These are phyloP conservation scores for Stegana nigrithorax DNA, from an alignment of 2,888 invertebrate species.

Conservation along the genomic window DNA sequence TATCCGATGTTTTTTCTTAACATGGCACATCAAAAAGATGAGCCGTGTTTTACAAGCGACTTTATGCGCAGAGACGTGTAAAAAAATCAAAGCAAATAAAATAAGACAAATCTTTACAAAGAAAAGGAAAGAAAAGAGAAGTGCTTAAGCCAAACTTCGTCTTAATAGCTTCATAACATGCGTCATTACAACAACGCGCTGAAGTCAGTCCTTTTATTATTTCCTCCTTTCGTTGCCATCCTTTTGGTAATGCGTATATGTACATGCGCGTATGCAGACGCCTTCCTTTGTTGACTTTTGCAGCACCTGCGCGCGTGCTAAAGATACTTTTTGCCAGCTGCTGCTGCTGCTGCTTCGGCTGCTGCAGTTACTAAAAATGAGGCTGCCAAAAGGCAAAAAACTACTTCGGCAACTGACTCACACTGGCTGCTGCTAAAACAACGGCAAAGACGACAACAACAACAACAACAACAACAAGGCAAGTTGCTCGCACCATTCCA, in stretches of 20 bases:
- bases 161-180: slow-evolving; percentile 57
- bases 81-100: too few relatives aligned
- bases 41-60: background rate
- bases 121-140: slow-evolving; percentile 12
- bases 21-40: too few relatives aligned
- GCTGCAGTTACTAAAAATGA: background rate
- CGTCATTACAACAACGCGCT: slow-evolving; percentile 50
- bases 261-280: background rate
- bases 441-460: background rate
- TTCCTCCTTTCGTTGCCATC: background rate
- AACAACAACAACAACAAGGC: background rate
- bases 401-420: background rate
- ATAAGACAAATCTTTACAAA: slow-evolving; percentile 45
- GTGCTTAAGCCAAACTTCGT: slow-evolving; percentile 38
- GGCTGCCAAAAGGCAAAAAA: slow-evolving; percentile 3
- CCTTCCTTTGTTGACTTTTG: slow-evolving; percentile 12
- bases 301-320: slow-evolving; percentile 10
- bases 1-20: too few relatives aligned
- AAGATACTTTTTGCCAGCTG: background rate
- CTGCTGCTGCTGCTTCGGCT: background rate
- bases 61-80: too few relatives aligned
- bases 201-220: slow-evolving; percentile 1
- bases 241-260: background rate
- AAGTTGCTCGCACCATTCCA: background rate
- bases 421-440: background rate